Percentiles rank a stretch among this genome's conserved stretches.
Evolutionary conservation across 2,888 invertebrate genomes (phyloP).

Genomic region (Anarsia innoxiella): DNA sequence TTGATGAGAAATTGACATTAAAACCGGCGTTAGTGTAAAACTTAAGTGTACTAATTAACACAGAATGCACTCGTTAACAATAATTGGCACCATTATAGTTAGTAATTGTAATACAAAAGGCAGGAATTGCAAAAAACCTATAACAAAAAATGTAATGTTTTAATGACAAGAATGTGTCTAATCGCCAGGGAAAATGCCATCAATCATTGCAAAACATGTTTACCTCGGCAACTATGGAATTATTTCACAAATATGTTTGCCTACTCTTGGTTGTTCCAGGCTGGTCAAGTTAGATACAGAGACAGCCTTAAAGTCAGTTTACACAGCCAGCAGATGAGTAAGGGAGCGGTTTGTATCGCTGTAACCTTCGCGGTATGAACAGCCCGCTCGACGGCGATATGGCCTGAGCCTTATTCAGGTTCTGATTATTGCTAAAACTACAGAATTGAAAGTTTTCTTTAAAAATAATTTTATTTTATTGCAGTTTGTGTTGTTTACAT

Average conservation of each 20-base stretch:
- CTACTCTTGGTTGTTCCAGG: no score
- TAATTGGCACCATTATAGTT: slow-evolving; percentile 8
- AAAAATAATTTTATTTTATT: no score
- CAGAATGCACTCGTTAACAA: slow-evolving; percentile 6
- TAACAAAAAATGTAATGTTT: slow-evolving; percentile 7
- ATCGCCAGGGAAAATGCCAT: neutral
- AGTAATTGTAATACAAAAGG: slow-evolving; percentile 9
- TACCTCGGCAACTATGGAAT: neutral
- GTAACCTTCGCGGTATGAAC: no score
- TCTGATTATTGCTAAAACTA: no score
- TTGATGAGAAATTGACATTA: slow-evolving; percentile 2
- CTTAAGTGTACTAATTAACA: slow-evolving; percentile 3
- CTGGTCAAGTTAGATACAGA: no score
- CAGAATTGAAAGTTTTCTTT: no score
- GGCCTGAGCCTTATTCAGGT: no score
- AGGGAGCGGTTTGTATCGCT: no score
- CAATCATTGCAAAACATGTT: slow-evolving; percentile 1
- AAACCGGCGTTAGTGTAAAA: neutral
- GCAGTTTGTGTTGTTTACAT: no score
- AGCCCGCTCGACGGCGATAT: no score
- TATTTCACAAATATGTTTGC: neutral
- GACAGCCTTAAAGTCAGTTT: no score
- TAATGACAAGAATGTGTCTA: slow-evolving; percentile 6
- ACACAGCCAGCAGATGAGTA: no score
- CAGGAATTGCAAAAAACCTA: slow-evolving; percentile 2